A percentile compares a stretch with the other conserved stretches of the same genome.
Conservation (phyloP, 2,888 invertebrate genomes). For the Sinhomidia bicolor region DNA sequence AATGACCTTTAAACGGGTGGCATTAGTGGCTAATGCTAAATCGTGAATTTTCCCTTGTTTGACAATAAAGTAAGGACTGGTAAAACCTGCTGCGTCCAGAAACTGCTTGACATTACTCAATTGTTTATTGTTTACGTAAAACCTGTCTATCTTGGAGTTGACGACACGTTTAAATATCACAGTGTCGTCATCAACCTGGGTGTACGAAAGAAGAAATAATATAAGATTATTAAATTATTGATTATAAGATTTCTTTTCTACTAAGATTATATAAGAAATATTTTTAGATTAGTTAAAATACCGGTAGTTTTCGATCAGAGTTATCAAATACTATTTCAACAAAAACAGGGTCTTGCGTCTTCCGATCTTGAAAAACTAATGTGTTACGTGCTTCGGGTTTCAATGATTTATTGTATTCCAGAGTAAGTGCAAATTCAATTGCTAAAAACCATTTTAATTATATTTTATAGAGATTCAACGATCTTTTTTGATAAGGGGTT, state of each 20-base stretch:
- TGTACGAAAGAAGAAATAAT: background rate
- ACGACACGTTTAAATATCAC: conserved; percentile 70
- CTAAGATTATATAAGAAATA: background rate
- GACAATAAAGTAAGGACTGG: conserved; percentile 76
- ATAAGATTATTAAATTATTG: background rate
- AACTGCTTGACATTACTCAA: conserved; percentile 65
- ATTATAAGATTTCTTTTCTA: background rate
- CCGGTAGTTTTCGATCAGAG: conserved; percentile 68
- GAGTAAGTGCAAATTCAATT: conserved; percentile 72
- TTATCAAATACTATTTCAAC: conserved; percentile 77
- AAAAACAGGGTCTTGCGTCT: conserved; percentile 25
- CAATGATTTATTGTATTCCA: conserved; percentile 59
- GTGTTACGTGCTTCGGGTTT: conserved; percentile 44
- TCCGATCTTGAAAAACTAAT: conserved; percentile 59
- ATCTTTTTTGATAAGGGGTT: no score
- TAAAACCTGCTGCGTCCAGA: conserved; percentile 74
- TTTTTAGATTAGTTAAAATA: no score
- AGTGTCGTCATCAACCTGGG: conserved; percentile 58
- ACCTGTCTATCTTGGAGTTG: conserved; percentile 67
- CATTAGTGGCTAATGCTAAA: conserved; percentile 67
- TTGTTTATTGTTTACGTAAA: conserved; percentile 72
- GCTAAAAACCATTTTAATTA: conserved; percentile 51
- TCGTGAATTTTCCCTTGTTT: conserved; percentile 76
- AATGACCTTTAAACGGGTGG: conserved; percentile 67
- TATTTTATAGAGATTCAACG: no score